These are phyloP conservation scores for Circaetus cinerascens DNA, from an alignment of 2,113 vertebrate species.

Conservation along the genomic window DNA sequence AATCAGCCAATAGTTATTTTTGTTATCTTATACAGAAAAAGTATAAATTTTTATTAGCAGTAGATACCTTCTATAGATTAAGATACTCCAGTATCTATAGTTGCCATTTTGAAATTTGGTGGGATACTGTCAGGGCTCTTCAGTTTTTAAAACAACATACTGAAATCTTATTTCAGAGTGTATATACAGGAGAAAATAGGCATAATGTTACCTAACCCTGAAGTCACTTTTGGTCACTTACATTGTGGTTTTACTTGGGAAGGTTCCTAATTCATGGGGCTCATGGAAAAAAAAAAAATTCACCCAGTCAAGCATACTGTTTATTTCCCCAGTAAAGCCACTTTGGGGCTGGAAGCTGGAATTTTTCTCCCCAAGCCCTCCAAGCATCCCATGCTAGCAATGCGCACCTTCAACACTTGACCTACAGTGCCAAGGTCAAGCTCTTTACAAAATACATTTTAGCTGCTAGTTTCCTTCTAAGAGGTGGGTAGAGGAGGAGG, in stretches of 20 bases:
- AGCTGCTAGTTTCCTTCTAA: not conserved
- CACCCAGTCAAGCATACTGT: not conserved
- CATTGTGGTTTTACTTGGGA: not conserved
- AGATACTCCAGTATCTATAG: not conserved
- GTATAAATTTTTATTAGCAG: not conserved
- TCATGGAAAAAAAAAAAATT: not conserved
- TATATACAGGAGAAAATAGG: not conserved
- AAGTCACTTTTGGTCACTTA: not conserved
- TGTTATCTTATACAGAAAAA: not conserved
- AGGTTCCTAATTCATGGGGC: not conserved
- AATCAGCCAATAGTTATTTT: not conserved
- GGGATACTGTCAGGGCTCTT: not conserved
- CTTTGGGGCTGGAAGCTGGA: not conserved
- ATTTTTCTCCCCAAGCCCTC: not conserved
- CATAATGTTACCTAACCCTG: not conserved
- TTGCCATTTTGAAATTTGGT: not conserved
- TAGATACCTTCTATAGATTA: not conserved
- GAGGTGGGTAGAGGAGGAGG: not conserved
- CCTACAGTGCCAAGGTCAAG: not conserved
- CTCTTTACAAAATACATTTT: not conserved
- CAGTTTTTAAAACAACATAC: not conserved
- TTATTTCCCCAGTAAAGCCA: not conserved
- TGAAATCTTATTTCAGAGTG: not conserved
- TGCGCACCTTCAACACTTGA: not conserved
- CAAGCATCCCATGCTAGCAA: not conserved